phyloP scores from a whole-genome alignment of 2,113 vertebrate genomes.

The Columba livia region DNA sequence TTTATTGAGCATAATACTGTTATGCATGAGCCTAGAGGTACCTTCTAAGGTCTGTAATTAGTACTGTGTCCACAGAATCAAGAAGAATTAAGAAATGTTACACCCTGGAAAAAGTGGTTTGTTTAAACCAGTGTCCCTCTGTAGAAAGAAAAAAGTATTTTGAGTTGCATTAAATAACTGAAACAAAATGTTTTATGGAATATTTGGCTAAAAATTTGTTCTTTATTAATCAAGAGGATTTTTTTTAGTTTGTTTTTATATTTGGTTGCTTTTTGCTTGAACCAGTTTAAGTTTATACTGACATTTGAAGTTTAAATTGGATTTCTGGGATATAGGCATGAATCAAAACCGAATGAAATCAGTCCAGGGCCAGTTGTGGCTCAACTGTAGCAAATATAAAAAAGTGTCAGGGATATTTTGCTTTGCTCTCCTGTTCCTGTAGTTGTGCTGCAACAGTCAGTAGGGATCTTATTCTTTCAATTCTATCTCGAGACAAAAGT shows the following conservation, averaged over 20 bases:
- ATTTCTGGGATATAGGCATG: not conserved
- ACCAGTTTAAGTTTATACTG: not conserved
- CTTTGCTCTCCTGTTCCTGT: fast-evolving
- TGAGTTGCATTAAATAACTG: not conserved
- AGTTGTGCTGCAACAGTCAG: not conserved
- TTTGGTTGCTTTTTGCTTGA: not conserved
- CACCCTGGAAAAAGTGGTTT: not conserved
- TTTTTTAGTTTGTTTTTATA: not conserved
- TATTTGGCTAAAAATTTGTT: not conserved
- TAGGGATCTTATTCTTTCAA: not conserved
- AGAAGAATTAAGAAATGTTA: not conserved
- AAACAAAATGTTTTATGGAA: not conserved
- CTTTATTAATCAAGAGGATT: not conserved
- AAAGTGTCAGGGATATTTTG: not conserved
- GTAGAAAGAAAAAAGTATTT: not conserved
- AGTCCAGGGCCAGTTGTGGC: not conserved
- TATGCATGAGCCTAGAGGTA: not conserved
- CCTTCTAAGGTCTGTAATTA: not conserved
- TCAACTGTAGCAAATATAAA: not conserved
- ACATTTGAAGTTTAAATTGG: not conserved
- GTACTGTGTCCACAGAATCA: not conserved
- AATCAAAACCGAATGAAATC: not conserved
- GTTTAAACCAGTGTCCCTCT: not conserved
- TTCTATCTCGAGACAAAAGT: not conserved
- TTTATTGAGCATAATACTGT: not conserved